Base-by-base conservation (phyloP, 2,888 invertebrate species). In the Eilema griseolum region DNA sequence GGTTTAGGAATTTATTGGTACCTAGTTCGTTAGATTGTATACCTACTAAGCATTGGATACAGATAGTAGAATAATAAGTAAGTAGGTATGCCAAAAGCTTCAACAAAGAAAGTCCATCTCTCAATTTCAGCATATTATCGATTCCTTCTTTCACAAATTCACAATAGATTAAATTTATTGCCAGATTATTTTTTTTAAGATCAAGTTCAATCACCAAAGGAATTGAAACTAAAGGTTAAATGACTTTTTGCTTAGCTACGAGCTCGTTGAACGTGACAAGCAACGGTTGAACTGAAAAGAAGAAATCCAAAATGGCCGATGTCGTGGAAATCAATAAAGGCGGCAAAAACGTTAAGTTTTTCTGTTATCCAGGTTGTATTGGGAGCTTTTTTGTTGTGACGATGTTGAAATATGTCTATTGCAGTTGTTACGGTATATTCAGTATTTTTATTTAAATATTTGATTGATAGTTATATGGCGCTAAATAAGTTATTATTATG, bases 261-360 rank as follows among this genome's bases (percentile, higher is more conserved):
- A 71, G 75, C 76, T 79, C 78, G 74, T 76, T 77, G 76, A 79
- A 79, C 81, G 82, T 82, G 81, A 83, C 81, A n/a, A n/a, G n/a
- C n/a, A 75, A 72, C 71, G 31, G 64, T 72, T 71, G 69, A 73
- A 14, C 37, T 71, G 76, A 77, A 75, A 73, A 70, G 81, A 77
- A 71, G 28, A 70, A 33, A 73, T n/a, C 69, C 71, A 77, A 77
- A 73, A 76, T 82, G 73, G 71, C 41, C 65, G 69, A 62, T 56
- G 71, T 73, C 60, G 63, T 75, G 66, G 41, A 80, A 80, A 80
- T 82, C 78, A 78, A 78, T 80, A 72, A 82, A 62, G 70, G 75
- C 66, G 77, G 73, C 70, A 69, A 75, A 81, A 71, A 71, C 4
- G 60, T 60, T 63, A 41, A 60, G 37, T 60, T 26, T 60, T 59